phyloP scores from a whole-genome alignment of 2,888 invertebrate genomes.

The Sminthurinus aureus region DNA sequence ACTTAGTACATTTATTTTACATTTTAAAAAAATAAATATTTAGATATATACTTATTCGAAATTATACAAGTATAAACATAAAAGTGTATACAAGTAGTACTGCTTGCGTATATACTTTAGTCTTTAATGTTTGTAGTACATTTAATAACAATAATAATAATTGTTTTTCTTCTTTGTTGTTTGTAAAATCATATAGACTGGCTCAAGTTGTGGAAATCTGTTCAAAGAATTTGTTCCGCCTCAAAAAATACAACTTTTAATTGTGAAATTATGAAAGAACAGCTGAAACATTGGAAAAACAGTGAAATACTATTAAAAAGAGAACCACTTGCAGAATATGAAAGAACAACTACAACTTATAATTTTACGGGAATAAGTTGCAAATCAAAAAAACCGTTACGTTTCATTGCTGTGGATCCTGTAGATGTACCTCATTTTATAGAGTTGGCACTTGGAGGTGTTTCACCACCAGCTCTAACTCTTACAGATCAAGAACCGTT shows the following conservation, averaged over 20 bases:
- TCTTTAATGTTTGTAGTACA: no score
- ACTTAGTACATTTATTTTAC: neutral
- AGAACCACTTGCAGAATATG: conserved; percentile 53
- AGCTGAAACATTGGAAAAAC: conserved; percentile 52
- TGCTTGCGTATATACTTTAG: no score
- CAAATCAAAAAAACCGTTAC: conserved; percentile 48
- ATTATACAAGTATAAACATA: no score
- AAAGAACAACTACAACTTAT: conserved; percentile 42
- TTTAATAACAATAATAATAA: neutral
- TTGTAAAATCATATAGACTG: conserved; percentile 50
- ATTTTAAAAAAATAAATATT: neutral
- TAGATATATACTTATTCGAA: no score
- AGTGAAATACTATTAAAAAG: conserved; percentile 45
- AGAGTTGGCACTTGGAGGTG: conserved; percentile 49
- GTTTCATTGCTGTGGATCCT: conserved; percentile 58
- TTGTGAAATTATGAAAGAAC: conserved; percentile 44
- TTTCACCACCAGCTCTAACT: conserved; percentile 5
- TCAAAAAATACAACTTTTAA: conserved; percentile 23
- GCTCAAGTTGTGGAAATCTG: conserved; percentile 54
- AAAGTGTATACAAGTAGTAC: no score
- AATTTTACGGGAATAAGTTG: conserved; percentile 58
- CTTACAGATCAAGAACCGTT: conserved; percentile 47
- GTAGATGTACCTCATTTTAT: conserved; percentile 57
- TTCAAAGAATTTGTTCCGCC: conserved; percentile 47
- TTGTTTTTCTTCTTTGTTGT: neutral